Evolutionary conservation across 1,140 invertebrate genomes (phyloP), one percentile per base, ranked within the genome.

Genomic region (Bombus picipes): DNA sequence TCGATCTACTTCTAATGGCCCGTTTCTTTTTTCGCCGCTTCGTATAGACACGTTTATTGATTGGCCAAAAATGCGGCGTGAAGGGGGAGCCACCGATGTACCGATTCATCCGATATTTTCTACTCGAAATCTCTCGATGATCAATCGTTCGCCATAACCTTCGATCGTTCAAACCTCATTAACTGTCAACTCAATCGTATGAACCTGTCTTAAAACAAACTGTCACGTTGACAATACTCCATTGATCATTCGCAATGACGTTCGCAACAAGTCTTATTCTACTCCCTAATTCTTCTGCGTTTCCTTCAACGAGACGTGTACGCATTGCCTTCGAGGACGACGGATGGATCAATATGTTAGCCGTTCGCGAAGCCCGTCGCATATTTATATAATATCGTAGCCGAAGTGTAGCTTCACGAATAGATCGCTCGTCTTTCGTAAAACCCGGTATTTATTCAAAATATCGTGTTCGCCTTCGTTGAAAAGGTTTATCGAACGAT

Each of bases 31-130:
- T 10, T 15, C 28, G 2, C 18, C 57, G 34, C 37, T 41, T 65
- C 25, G 59, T 53, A 75, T 76, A 79, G 62, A 88, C 62, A 68
- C 65, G 89, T 53, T 90, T 90, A 90, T 90, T 62, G 90, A 91
- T 91, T 90, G 43, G 70, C 79, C 76, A 90, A 88, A 90, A 90
- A 88, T 87, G 53, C 53, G 68, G 57, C 74, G 32, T 37, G 22
- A 82, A 86, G 87, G 81, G 53, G 89, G 89, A 91, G 89, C 87
- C 89, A 90, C 87, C 87, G 75, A 81, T 88, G 80, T 62, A 78
- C 62, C 74, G 32, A 88, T 88, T 87, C 88, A 72, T 18, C 37
- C 53, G 78, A 15, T n/a, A 32, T 83, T 70, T 22, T 83, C 72
- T 22, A 25, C 62, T 9, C 22, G 53, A 70, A 41, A 53, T 39